These are phyloP conservation scores for Pangasius larnaudii DNA, from an alignment of 2,797 vertebrate genomes.

Conservation along the genomic window DNA sequence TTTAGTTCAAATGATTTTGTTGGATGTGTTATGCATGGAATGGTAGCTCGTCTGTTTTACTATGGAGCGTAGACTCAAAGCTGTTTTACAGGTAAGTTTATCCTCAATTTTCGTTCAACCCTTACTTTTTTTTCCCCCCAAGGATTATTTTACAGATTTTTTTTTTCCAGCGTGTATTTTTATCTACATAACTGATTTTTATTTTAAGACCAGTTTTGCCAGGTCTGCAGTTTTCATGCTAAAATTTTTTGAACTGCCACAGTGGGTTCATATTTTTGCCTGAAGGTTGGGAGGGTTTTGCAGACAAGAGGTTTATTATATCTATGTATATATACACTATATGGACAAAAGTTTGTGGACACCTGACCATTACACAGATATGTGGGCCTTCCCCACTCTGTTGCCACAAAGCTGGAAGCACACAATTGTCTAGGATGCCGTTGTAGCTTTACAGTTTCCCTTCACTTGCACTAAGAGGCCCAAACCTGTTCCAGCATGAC, in stretches of 20 bases:
- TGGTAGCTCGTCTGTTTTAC: neutral
- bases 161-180: neutral
- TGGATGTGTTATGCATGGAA: neutral
- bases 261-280: neutral
- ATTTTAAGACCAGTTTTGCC: slow-evolving; percentile 2
- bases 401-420: neutral
- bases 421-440: neutral
- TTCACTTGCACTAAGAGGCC: neutral
- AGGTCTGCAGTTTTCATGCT: slow-evolving; percentile 5
- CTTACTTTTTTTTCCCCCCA: neutral
- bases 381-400: neutral
- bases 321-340: neutral
- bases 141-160: neutral
- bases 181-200: neutral
- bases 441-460: neutral
- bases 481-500: neutral
- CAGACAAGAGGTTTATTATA: neutral
- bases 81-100: slow-evolving; percentile 40
- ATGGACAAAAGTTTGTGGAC: neutral
- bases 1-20: neutral
- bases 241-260: neutral
- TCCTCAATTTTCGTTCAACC: neutral
- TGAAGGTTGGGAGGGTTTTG: neutral
- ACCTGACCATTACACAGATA: neutral
- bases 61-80: slow-evolving; percentile 1